phyloP scores from a whole-genome alignment of 2,797 vertebrate genomes.

The Platalea minor region DNA sequence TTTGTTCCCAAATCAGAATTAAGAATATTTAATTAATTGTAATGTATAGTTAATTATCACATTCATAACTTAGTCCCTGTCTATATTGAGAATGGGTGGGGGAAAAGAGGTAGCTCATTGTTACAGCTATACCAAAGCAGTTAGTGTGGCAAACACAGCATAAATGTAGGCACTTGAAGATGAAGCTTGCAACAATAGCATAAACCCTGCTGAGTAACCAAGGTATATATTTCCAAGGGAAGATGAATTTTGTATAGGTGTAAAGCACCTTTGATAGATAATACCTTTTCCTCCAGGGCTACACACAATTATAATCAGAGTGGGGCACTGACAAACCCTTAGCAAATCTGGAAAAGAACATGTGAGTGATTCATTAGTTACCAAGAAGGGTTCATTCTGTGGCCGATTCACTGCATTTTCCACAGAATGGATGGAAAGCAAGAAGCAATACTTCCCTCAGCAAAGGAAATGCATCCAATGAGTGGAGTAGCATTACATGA shows the following conservation, averaged over 20 bases:
- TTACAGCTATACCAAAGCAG: not conserved
- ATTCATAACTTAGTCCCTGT: not conserved
- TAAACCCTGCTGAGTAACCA: not conserved
- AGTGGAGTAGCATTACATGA: not conserved
- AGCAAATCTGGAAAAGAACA: not conserved
- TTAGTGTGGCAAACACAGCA: not conserved
- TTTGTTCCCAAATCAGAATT: conserved; percentile 12
- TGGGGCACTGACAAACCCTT: not conserved
- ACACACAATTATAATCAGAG: not conserved
- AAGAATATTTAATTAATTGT: conserved; percentile 26
- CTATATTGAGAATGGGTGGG: not conserved
- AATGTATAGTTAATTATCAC: conserved; percentile 14
- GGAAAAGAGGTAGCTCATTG: not conserved
- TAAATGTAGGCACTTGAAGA: not conserved
- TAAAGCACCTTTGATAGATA: not conserved
- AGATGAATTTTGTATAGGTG: not conserved
- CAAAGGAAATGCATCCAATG: not conserved
- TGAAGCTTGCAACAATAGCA: not conserved
- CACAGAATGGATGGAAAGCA: not conserved
- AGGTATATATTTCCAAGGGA: not conserved
- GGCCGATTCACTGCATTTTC: not conserved
- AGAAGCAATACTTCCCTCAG: not conserved
- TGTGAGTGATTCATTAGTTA: accelerated
- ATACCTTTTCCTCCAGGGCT: not conserved
- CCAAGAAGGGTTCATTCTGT: not conserved